phyloP scores from a whole-genome alignment of 2,797 vertebrate species.

The Coilia nasus region DNA sequence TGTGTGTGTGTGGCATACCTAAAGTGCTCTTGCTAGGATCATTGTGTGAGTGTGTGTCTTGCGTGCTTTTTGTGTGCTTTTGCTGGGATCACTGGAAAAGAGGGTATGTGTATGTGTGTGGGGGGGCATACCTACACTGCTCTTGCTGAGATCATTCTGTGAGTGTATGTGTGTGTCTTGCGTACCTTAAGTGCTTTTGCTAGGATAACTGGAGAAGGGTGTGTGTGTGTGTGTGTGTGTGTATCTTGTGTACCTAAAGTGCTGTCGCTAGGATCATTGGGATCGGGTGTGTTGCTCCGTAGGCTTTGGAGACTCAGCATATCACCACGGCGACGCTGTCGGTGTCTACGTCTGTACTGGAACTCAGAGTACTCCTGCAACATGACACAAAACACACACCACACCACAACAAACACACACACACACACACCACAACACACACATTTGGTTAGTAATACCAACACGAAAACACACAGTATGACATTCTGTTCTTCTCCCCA shows the following conservation, averaged over 20 bases:
- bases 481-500: not conserved
- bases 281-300: slow-evolving; percentile 86
- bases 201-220: too few relatives aligned
- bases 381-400: not conserved
- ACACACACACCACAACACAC: not conserved
- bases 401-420: not conserved
- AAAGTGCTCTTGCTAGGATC: too few relatives aligned
- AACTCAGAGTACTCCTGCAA: slow-evolving; percentile 96
- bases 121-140: too few relatives aligned
- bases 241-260: slow-evolving; percentile 76
- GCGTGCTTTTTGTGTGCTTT: too few relatives aligned
- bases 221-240: not conserved
- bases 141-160: too few relatives aligned
- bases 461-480: not conserved
- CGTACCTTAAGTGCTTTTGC: too few relatives aligned
- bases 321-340: slow-evolving; percentile 90
- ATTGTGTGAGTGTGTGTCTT: too few relatives aligned
- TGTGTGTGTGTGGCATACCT: too few relatives aligned
- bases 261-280: slow-evolving; percentile 84
- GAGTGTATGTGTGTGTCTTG: too few relatives aligned
- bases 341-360: slow-evolving; percentile 94
- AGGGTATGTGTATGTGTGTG: too few relatives aligned
- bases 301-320: slow-evolving; percentile 80
- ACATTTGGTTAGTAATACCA: not conserved
- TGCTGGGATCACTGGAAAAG: too few relatives aligned